Evolutionary conservation across 2,888 invertebrate species (phyloP).

Genomic region (Aplocera efformata): DNA sequence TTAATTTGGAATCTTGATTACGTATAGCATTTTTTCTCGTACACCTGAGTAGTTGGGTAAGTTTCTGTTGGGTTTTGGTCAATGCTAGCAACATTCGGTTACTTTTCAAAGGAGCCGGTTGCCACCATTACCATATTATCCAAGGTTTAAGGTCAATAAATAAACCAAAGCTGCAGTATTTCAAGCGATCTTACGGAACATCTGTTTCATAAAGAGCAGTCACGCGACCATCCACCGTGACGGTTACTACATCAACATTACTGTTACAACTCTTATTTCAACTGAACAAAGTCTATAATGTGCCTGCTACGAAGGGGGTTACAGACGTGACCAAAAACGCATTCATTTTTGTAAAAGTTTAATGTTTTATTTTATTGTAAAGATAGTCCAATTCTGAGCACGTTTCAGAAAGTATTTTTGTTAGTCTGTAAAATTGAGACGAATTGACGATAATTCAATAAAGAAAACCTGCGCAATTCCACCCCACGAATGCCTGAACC

Average conservation of each 20-base stretch:
- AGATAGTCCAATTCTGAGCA: slow-evolving; percentile 3
- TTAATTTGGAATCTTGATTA: too few relatives aligned
- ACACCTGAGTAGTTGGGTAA: too few relatives aligned
- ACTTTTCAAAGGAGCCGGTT: too few relatives aligned
- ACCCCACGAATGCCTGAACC: too few relatives aligned
- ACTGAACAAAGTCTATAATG: slow-evolving; percentile 1
- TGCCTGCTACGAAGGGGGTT: neutral
- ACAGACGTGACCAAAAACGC: slow-evolving; percentile 13
- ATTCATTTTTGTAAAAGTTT: slow-evolving; percentile 17
- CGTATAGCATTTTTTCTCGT: too few relatives aligned
- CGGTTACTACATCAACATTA: slow-evolving; percentile 15
- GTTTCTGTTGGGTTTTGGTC: too few relatives aligned
- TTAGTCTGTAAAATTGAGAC: slow-evolving; percentile 11
- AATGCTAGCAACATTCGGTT: too few relatives aligned
- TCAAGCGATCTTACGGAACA: slow-evolving; percentile 28
- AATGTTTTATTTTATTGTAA: slow-evolving; percentile 7
- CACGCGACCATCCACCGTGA: slow-evolving; percentile 22
- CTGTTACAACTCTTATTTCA: slow-evolving; percentile 5
- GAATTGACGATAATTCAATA: slow-evolving; percentile 5
- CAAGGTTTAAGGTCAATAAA: too few relatives aligned
- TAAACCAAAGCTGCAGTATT: neutral
- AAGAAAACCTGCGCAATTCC: too few relatives aligned
- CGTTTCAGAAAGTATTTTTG: slow-evolving; percentile 14
- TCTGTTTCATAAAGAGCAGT: slow-evolving; percentile 28
- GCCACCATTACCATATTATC: too few relatives aligned